phyloP scores from a whole-genome alignment of 2,797 vertebrate species.

The Cynopterus sphinx region DNA sequence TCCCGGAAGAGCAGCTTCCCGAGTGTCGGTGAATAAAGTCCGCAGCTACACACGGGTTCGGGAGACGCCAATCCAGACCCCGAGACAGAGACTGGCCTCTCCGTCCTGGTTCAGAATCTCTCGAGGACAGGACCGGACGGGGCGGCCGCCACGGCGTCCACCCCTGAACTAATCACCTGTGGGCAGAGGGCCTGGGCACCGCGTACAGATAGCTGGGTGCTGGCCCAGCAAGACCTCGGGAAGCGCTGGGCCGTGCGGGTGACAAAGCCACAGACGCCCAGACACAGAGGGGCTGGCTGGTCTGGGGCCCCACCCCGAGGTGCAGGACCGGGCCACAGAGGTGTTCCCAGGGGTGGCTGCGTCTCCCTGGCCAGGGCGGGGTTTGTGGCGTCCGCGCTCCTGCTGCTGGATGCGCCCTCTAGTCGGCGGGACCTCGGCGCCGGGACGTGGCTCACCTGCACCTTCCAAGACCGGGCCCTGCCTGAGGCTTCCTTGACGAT shows the following conservation, averaged over 20 bases:
- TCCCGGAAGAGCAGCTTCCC: not conserved
- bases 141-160: rapidly evolving
- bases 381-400: rapidly evolving
- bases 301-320: too few relatives aligned
- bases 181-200: not conserved
- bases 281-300: rapidly evolving
- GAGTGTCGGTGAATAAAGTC: not conserved
- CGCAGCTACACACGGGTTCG: not conserved
- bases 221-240: too few relatives aligned
- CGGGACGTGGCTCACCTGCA: rapidly evolving
- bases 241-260: rapidly evolving
- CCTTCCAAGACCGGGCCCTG: not conserved
- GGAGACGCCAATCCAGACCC: not conserved
- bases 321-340: not conserved
- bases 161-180: not conserved
- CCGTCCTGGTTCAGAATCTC: not conserved
- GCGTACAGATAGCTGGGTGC: not conserved
- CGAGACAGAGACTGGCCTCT: not conserved
- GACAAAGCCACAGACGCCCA: not conserved
- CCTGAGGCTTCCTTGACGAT: rapidly evolving
- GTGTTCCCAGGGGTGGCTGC: not conserved
- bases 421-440: not conserved
- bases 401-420: too few relatives aligned
- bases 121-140: not conserved
- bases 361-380: not conserved